Evolutionary conservation across 2,113 vertebrate genomes (phyloP), one percentile per base, ranked within the genome.

Genomic region (Phylloscopus trochiloides): DNA sequence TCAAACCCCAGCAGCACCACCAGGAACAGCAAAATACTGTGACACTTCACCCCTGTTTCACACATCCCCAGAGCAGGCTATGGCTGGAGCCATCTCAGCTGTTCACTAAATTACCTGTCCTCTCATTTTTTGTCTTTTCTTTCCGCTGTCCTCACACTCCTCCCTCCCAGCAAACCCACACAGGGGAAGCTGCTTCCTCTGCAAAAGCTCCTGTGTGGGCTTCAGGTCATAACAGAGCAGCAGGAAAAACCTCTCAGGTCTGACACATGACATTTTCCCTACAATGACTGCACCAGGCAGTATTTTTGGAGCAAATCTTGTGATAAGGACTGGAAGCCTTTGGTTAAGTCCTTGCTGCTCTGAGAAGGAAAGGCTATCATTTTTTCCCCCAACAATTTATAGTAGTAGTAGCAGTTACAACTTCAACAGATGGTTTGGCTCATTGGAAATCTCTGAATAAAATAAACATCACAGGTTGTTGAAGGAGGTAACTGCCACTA

Each of bases 211-310:
- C 38, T 63, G 7, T 19, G 40, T 3, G 10, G 14, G 10, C 48
- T 74, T 51, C 51, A 51, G 32, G 38, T 40, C 43, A 26, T 26
- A 62, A 32, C 45, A 82, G 40, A 75, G n/a, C 48, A 59, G 25
- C 0, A 48, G 29, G 15, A 38, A 78, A 51, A 22, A 54, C 1
- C 14, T 55, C 29, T 57, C 43, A 12, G 36, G 15, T 40, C 13
- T 18, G 32, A 40, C 28, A 32, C 8, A 7, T 0, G 1, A 16
- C 28, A 9, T 50, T 72, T 87, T 17, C 9, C 25, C 70, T 1
- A 0, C 36, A 57, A 2, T 17, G 47, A 59, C 24, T 47, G 24
- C 2, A 1, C 1, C 1, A 66, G 12, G 19, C 61, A 6, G 12
- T 32, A 6, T 15, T 91, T 85, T 78, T 82, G 32, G 36, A 90